Percentiles rank a stretch among this genome's conserved stretches.
Conservation (phyloP, 2,797 vertebrate genomes). For the Falco peregrinus region DNA sequence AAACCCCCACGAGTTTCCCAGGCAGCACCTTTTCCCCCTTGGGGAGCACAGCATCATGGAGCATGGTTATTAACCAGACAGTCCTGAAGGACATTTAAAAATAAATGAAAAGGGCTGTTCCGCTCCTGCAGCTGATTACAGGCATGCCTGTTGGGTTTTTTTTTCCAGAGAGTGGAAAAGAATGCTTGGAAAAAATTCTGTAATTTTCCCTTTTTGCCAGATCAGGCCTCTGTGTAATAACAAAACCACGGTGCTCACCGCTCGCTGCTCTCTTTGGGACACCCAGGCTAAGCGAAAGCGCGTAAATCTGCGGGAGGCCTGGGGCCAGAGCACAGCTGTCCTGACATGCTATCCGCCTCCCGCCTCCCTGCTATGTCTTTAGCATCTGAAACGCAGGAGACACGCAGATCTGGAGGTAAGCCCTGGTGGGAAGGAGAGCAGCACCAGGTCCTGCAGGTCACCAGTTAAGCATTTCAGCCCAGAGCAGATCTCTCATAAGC, state of each 20-base stretch:
- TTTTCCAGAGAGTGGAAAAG: not conserved
- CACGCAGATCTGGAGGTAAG: conserved; percentile 24
- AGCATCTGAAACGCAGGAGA: not conserved
- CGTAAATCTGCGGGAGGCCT: not conserved
- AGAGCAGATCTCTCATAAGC: conserved; percentile 45
- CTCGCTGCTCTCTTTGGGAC: conserved; percentile 45
- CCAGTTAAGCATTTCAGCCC: conserved; percentile 38
- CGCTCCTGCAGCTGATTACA: conserved; percentile 39
- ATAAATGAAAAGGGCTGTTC: conserved; percentile 66
- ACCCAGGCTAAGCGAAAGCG: not conserved
- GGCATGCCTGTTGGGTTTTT: not conserved
- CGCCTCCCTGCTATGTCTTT: not conserved
- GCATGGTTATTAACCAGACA: conserved; percentile 66
- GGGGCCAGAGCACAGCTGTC: conserved; percentile 1
- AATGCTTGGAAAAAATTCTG: not conserved
- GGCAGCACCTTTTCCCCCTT: conserved; percentile 48
- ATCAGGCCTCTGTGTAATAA: conserved; percentile 40
- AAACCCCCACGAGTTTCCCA: conserved; percentile 52
- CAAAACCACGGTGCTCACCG: not conserved
- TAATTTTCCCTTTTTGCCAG: conserved; percentile 7
- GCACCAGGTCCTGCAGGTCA: not conserved
- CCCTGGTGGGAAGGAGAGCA: conserved; percentile 21
- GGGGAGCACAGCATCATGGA: conserved; percentile 47
- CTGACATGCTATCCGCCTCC: not conserved
- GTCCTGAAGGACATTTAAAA: conserved; percentile 74